Conservation (phyloP, 35 echinoderm and acorn worm genomes). For the Apostichopus parvimensis region DNA sequence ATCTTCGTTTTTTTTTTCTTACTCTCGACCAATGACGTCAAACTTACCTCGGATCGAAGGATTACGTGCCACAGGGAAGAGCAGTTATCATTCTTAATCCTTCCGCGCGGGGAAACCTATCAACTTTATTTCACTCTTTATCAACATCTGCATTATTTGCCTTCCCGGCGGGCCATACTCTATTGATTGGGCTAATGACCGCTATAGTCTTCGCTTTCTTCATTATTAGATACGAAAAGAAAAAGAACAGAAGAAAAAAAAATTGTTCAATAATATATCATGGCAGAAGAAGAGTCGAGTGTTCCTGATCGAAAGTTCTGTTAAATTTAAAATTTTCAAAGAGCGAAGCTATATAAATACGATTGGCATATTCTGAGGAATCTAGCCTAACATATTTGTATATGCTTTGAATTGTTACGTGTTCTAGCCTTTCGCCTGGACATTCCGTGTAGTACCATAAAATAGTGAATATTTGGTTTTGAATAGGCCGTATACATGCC, state of each 20-base stretch:
- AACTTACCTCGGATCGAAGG: constrained; percentile 7
- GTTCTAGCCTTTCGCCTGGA: too few relatives aligned
- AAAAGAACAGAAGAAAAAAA: not conserved
- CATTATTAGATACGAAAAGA: not conserved
- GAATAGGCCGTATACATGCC: too few relatives aligned
- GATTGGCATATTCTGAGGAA: too few relatives aligned
- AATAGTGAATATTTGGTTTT: too few relatives aligned
- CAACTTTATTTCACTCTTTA: not conserved
- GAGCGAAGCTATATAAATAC: too few relatives aligned
- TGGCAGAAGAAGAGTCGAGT: too few relatives aligned
- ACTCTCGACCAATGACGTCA: constrained; percentile 1
- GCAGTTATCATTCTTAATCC: not conserved
- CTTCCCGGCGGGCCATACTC: constrained; percentile 14
- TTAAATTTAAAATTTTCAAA: too few relatives aligned
- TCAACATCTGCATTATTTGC: constrained; percentile 19
- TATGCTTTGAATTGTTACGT: too few relatives aligned
- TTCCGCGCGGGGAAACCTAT: not conserved
- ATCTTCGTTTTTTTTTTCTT: not conserved
- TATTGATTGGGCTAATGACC: constrained; percentile 46
- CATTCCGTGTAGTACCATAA: too few relatives aligned
- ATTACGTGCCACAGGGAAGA: constrained; percentile 23
- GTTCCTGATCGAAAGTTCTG: too few relatives aligned
- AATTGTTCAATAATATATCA: too few relatives aligned
- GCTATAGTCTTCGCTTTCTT: constrained; percentile 23
- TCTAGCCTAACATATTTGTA: too few relatives aligned